A percentile compares a stretch with the other conserved stretches of the same genome.
Evolutionary conservation across 2,113 vertebrate species (phyloP).

Genomic region (Caranx ignobilis): DNA sequence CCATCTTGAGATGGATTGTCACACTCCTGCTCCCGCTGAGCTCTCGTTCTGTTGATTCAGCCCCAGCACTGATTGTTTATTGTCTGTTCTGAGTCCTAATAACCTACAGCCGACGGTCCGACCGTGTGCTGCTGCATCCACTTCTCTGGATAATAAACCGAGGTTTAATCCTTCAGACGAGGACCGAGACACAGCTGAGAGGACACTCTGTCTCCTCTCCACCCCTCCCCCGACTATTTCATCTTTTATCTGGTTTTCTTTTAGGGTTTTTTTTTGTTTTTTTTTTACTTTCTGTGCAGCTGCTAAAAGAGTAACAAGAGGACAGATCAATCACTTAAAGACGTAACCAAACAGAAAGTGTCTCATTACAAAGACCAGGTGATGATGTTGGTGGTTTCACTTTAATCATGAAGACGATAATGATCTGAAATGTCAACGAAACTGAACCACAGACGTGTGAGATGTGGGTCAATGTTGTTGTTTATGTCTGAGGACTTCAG

Average conservation of each 20-base stretch:
- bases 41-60: background rate
- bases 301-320: background rate
- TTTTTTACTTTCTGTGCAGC: background rate
- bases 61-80: background rate
- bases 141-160: conserved; percentile 19
- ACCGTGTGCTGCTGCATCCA: conserved; percentile 44
- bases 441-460: no score
- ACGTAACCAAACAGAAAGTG: no score
- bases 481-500: no score
- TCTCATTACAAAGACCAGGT: no score
- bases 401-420: no score
- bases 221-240: background rate
- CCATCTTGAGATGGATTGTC: conserved; percentile 19
- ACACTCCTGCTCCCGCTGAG: conserved; percentile 27
- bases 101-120: background rate
- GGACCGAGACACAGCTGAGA: conserved; percentile 35
- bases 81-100: background rate
- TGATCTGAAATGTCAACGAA: no score
- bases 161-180: conserved; percentile 34
- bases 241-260: background rate
- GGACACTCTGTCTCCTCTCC: background rate
- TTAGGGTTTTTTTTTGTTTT: background rate
- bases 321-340: no score
- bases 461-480: no score
- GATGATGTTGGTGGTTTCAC: no score